Base-by-base conservation (phyloP, 2,888 invertebrate genomes). In the Anthoptus insignis region DNA sequence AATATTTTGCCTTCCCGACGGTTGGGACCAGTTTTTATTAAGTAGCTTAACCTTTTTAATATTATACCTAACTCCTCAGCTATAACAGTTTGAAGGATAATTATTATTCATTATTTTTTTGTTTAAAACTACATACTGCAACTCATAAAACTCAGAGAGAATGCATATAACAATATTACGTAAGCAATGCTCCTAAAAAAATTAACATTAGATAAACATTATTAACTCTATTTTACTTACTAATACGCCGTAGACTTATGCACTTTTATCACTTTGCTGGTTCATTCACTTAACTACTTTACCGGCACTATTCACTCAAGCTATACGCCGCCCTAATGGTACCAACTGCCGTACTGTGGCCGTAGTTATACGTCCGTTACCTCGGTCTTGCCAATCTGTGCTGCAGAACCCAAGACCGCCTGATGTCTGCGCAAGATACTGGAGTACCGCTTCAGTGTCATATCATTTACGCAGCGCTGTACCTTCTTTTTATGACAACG, bases 1-100 rank as follows among this genome's bases (percentile, higher is more conserved):
- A 47, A 47, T 47, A 47, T 47, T 47, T 47, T 47, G 21, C 47
- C 47, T 47, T 47, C 22, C 47, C 47, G 47, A 47, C 47, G 47
- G 47, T 22, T 47, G 47, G 47, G 22, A 47, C 47, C 47, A 47
- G 22, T 47, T 47, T 47, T 47, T 47, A 47, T 47, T 47, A 47
- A 47, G 13, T 47, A 47, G 22, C 47, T 47, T 47, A 47, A 47
- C 22, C 22, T 13, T 22, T 47, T 47, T 47, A 47, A 47, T 47
- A 22, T 22, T 47, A 47, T 47, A 47, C 22, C 22, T 47, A 47
- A 47, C 47, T 47, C 47, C 47, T 47, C 22, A 47, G 47, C 47
- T 22, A 47, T 47, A 47, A 47, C 22, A 47, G 22, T 21, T 47
- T 22, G 22, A 22, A 47, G n/a, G 22, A 47, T 22, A 47, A 47